Base-by-base conservation (phyloP, 1,140 invertebrate species). In the Drosophila ambigua region DNA sequence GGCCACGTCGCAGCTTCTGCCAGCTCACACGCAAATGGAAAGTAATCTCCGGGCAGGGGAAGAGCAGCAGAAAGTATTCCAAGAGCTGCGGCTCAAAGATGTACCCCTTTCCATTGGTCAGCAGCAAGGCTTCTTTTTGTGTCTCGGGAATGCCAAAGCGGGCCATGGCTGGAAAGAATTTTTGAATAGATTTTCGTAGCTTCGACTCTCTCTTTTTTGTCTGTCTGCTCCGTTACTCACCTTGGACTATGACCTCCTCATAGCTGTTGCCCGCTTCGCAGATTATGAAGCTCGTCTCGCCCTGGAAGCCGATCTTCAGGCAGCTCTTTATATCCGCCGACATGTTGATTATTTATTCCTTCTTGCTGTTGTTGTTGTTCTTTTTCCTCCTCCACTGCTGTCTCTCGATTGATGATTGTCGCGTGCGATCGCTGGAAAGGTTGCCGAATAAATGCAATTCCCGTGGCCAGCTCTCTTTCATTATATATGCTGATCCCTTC, bases 41-140 rank as follows among this genome's bases (percentile, higher is more conserved):
- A 3, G 73, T 51, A 4, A 79, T 61, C 60, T 87, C 65, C 4
- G 90, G 90, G 41, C 71, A 72, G 24, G 90, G 90, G 39, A 91
- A 91, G 2, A 91, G 54, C 5, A 82, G 50, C 2, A 91, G 60
- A 49, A 91, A 91, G 41, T 90, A 90, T 54, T 91, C 90, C 57
- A 91, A 55, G 0, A 88, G 53, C 5, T 87, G 71, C 9, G 72
- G 67, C 5, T 90, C 84, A 5, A 91, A 91, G 13, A 82, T 71
- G 13, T 87, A 79, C 0, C 88, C 84, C 15, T 78, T 55, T 8
- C 79, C 84, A 44, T 91, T 88, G 55, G 75, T 87, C 4, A 91
- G 57, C 16, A 79, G 63, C 20, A 91, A 57, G 9, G 71, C 80
- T 5, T 43, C 35, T 6, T 68, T 64, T 13, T 87, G 68, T 2